These are phyloP conservation scores for Drosophila virilis DNA, from an alignment of 1,140 invertebrate species.

Conservation along the genomic window DNA sequence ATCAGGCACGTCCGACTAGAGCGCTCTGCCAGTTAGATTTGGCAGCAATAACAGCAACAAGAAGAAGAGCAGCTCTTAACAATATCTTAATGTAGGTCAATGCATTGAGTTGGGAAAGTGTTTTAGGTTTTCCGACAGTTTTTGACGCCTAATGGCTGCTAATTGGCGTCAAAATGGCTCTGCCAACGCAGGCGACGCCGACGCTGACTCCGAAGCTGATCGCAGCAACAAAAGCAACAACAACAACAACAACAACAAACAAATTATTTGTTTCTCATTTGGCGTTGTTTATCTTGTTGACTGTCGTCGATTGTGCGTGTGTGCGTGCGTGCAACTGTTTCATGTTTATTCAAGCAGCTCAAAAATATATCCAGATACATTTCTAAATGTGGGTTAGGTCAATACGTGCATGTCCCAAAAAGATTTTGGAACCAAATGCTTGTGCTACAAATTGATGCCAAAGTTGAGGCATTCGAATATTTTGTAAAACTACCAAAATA, in stretches of 20 bases:
- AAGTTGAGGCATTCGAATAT: constrained; percentile 33
- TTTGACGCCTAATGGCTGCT: constrained; percentile 78
- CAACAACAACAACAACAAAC: background rate
- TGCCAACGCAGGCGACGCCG: constrained; percentile 46
- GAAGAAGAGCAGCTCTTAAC: constrained; percentile 41
- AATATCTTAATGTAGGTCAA: constrained; percentile 66
- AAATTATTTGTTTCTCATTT: constrained; percentile 41
- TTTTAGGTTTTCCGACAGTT: constrained; percentile 61
- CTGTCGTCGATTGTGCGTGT: constrained; percentile 35
- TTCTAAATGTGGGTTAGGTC: constrained; percentile 73
- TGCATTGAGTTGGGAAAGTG: constrained; percentile 66
- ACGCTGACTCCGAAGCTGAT: background rate
- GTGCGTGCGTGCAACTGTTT: constrained; percentile 73
- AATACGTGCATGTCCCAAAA: constrained; percentile 41
- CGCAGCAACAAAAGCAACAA: constrained; percentile 10
- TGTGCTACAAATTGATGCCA: constrained; percentile 36
- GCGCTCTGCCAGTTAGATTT: background rate
- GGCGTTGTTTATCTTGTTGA: constrained; percentile 60
- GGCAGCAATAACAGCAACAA: constrained; percentile 21
- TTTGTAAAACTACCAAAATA: constrained; percentile 32
- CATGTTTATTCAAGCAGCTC: constrained; percentile 37
- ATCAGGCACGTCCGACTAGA: background rate
- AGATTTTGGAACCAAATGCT: constrained; percentile 1
- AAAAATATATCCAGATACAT: constrained; percentile 20
- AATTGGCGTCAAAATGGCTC: constrained; percentile 75